phyloP scores from a whole-genome alignment of 2,888 invertebrate species.

The Xestia sexstrigata region DNA sequence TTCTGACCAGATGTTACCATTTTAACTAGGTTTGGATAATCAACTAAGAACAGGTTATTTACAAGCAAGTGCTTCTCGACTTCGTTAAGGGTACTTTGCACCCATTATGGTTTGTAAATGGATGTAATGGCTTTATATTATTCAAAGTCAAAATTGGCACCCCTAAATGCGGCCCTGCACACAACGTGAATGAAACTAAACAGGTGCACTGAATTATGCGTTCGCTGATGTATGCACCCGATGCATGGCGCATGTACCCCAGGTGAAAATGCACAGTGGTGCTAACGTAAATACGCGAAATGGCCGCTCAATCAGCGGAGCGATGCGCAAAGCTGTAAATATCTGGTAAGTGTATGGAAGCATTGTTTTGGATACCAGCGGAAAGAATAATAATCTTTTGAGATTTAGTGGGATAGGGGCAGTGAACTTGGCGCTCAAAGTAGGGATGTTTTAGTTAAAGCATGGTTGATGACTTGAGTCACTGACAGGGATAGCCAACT shows the following conservation, averaged over 20 bases:
- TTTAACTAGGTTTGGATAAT: not conserved
- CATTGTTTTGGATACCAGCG: constrained; percentile 59
- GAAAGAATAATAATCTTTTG: constrained; percentile 67
- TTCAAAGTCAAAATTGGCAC: not conserved
- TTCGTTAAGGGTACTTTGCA: too few species aligned
- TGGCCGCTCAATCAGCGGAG: constrained; percentile 68
- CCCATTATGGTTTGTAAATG: not conserved
- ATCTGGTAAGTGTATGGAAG: constrained; percentile 65
- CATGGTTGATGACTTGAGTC: constrained; percentile 25
- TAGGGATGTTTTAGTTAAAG: constrained; percentile 20
- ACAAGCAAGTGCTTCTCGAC: too few species aligned
- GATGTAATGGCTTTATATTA: not conserved
- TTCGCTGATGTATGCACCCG: constrained; percentile 71
- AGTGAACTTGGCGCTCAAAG: constrained; percentile 53
- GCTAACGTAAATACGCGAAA: constrained; percentile 70
- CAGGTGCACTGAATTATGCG: constrained; percentile 70
- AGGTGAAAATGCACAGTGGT: constrained; percentile 72
- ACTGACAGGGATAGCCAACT: not conserved
- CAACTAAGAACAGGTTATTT: not conserved
- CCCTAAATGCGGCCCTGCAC: constrained; percentile 56
- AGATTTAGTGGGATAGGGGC: constrained; percentile 59
- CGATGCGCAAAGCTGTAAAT: constrained; percentile 61
- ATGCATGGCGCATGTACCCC: constrained; percentile 59
- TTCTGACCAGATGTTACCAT: not conserved
- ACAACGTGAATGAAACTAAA: constrained; percentile 67